Conservation (phyloP, 2,797 vertebrate genomes). For the Sebastes alutus region DNA sequence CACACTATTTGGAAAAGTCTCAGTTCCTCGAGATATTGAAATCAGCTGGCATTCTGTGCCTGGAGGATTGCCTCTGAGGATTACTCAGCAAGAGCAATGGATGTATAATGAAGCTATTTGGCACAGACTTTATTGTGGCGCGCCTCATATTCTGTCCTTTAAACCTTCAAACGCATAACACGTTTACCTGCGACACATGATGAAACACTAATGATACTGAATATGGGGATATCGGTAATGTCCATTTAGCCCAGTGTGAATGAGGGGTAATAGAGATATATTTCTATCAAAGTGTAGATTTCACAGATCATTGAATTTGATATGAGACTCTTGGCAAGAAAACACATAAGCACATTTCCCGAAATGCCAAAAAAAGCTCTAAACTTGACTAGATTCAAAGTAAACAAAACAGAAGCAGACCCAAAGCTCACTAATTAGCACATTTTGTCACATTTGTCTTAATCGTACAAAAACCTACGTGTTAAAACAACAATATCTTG, state of each 20-base stretch:
- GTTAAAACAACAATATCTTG: neutral
- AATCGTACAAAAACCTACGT: neutral
- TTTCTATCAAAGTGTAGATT: neutral
- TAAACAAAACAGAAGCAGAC: too few species aligned
- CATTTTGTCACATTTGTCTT: too few species aligned
- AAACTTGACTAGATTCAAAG: too few species aligned
- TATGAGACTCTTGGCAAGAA: neutral
- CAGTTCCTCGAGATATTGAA: conserved; percentile 43
- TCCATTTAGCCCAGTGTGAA: neutral
- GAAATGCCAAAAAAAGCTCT: too few species aligned
- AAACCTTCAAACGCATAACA: conserved; percentile 12
- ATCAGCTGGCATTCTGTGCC: conserved; percentile 33
- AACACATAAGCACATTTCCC: too few species aligned
- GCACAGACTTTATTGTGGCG: conserved; percentile 1
- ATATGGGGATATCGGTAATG: neutral
- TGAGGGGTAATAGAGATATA: neutral
- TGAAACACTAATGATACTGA: conserved; percentile 12
- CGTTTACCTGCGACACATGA: conserved; percentile 26
- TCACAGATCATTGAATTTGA: neutral
- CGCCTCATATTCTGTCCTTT: conserved; percentile 26
- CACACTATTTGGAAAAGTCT: conserved; percentile 22
- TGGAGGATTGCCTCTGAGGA: conserved; percentile 34
- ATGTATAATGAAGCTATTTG: conserved; percentile 56
- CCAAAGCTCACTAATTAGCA: too few species aligned
- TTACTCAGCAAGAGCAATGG: conserved; percentile 36